phyloP scores from a whole-genome alignment of 2,797 vertebrate species.

The Centroberyx gerrardi region DNA sequence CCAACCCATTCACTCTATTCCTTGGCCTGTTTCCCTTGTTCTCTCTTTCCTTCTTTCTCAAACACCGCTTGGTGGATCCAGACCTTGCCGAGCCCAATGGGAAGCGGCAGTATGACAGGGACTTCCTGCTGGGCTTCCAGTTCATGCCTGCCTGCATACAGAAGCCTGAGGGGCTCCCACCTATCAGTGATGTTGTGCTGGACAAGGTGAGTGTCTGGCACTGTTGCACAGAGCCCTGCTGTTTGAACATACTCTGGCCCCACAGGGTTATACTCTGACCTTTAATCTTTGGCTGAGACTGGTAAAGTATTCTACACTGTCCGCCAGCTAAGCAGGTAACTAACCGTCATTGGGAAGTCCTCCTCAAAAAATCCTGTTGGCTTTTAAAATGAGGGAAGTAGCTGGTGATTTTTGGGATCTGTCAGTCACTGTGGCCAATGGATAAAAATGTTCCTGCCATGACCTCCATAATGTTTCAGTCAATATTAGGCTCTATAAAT shows the following conservation, averaged over 20 bases:
- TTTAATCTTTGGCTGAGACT: not conserved
- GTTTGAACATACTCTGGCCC: not conserved
- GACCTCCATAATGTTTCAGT: not conserved
- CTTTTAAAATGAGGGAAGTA: not conserved
- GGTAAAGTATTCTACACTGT: not conserved
- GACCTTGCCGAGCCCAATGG: conserved; percentile 91
- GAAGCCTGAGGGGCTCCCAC: conserved; percentile 97
- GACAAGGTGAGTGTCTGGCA: conserved; percentile 90
- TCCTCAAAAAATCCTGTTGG: too few relatives aligned
- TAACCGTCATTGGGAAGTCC: not conserved
- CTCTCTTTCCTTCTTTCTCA: conserved; percentile 1
- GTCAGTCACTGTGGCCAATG: not conserved
- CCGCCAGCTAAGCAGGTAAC: not conserved
- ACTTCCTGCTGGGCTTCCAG: conserved; percentile 96
- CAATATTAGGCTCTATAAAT: conserved; percentile 5
- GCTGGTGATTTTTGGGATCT: not conserved
- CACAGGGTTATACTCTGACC: not conserved
- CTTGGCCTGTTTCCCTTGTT: not conserved
- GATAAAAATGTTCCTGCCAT: not conserved
- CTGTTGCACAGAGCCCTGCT: not conserved
- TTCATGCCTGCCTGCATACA: conserved; percentile 95
- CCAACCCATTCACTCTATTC: not conserved
- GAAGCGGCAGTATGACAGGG: conserved; percentile 94
- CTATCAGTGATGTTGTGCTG: conserved; percentile 97
- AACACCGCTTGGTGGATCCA: conserved; percentile 46